A percentile compares a stretch with the other conserved stretches of the same genome.
Evolutionary conservation across 2,797 vertebrate genomes (phyloP).

Genomic region (Cyprinella venusta): DNA sequence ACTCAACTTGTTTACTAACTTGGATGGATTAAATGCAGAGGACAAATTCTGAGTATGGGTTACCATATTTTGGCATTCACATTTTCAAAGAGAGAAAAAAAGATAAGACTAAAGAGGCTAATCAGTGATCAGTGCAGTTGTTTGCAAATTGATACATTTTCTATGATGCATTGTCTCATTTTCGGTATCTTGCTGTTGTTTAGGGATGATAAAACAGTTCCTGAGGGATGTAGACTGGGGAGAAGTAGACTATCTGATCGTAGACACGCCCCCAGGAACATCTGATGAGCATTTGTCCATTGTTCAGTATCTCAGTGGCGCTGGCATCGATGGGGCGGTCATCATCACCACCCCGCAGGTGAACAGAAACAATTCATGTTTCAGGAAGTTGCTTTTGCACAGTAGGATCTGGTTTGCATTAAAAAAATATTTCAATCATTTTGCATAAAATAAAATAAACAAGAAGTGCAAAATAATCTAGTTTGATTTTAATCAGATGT

Average conservation of each 20-base stretch:
- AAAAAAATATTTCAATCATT: neutral
- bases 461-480: neutral
- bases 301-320: constrained; percentile 87
- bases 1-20: no score
- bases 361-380: neutral
- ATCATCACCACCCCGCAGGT: constrained; percentile 96
- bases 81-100: no score
- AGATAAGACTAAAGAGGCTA: neutral
- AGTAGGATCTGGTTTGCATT: constrained; percentile 6
- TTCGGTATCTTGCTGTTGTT: constrained; percentile 14
- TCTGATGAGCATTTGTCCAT: constrained; percentile 93
- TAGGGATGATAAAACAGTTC: constrained; percentile 98
- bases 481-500: neutral
- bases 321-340: constrained; percentile 85
- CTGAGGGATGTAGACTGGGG: constrained; percentile 97
- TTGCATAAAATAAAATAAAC: neutral
- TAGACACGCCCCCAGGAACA: constrained; percentile 93
- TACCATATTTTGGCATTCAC: no score
- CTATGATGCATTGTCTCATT: neutral
- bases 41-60: no score
- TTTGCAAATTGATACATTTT: neutral
- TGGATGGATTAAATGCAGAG: no score
- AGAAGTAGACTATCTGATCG: constrained; percentile 89
- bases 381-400: neutral
- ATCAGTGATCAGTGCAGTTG: neutral